Evolutionary conservation across 1,140 invertebrate genomes (phyloP).

Genomic region (Drosophila bocki): DNA sequence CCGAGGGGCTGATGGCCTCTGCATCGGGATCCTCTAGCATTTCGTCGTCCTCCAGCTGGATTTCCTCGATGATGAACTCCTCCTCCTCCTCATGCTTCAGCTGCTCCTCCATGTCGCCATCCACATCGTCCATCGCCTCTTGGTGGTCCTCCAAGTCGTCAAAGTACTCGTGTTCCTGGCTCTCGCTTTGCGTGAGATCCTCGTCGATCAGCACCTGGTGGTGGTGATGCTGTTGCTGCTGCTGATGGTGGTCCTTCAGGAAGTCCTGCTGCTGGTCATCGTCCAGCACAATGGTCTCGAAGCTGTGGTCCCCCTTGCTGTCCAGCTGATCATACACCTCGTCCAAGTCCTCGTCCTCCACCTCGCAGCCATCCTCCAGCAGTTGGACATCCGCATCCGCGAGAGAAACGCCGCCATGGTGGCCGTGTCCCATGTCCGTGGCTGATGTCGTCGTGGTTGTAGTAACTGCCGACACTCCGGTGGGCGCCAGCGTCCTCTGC

Average conservation of each 20-base stretch:
- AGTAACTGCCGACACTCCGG: slow-evolving; percentile 29
- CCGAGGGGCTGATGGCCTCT: slow-evolving; percentile 56
- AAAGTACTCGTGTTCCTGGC: slow-evolving; percentile 71
- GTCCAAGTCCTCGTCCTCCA: slow-evolving; percentile 66
- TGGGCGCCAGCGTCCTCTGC: slow-evolving; percentile 57
- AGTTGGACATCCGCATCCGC: slow-evolving; percentile 70
- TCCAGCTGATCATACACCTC: slow-evolving; percentile 73
- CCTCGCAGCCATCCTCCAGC: slow-evolving; percentile 69
- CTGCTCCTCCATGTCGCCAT: slow-evolving; percentile 30
- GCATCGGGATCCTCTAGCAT: slow-evolving; percentile 71
- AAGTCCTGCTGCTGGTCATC: slow-evolving; percentile 78
- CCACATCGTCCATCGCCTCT: slow-evolving; percentile 52
- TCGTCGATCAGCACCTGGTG: slow-evolving; percentile 73
- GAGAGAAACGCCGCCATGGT: slow-evolving; percentile 35
- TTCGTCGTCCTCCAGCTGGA: slow-evolving; percentile 80
- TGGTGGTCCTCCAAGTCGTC: slow-evolving; percentile 61
- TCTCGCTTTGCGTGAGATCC: slow-evolving; percentile 72
- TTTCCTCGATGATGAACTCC: slow-evolving; percentile 82
- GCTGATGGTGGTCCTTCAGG: slow-evolving; percentile 62
- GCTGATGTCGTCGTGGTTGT: slow-evolving; percentile 38
- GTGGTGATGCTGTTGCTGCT: slow-evolving; percentile 58
- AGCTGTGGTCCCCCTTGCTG: slow-evolving; percentile 58
- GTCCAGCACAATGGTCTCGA: slow-evolving; percentile 79
- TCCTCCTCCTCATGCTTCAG: slow-evolving; percentile 62
- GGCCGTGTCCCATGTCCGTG: slow-evolving; percentile 54